These are phyloP conservation scores for Eptesicus fuscus DNA, from an alignment of 2,113 vertebrate genomes.

Conservation along the genomic window DNA sequence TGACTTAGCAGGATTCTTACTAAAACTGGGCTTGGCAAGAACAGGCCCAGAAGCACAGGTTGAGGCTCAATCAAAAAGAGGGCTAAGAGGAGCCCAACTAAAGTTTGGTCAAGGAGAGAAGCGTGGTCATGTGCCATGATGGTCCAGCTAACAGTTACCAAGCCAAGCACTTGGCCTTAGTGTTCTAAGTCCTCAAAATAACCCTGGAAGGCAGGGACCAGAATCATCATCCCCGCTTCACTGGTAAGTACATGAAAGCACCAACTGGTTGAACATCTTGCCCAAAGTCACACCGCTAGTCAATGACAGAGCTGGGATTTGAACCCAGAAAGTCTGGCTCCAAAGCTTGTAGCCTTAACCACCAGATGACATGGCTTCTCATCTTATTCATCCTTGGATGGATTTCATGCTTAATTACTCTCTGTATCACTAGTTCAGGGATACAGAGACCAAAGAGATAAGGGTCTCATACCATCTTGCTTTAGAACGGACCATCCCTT, in stretches of 20 bases:
- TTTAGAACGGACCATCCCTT: background rate
- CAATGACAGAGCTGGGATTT: background rate
- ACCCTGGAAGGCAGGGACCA: background rate
- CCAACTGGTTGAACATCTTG: background rate
- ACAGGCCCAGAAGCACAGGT: background rate
- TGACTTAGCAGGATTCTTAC: background rate
- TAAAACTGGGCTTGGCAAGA: background rate
- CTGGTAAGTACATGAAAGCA: background rate
- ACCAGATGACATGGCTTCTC: background rate
- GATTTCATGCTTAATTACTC: background rate
- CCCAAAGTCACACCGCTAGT: background rate
- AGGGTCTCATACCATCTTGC: background rate
- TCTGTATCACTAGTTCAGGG: background rate
- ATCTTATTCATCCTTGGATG: background rate
- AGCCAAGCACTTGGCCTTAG: background rate
- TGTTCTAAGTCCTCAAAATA: background rate
- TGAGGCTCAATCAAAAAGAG: background rate
- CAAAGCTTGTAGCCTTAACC: background rate
- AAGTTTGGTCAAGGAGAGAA: background rate
- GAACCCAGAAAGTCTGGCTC: conserved; percentile 3
- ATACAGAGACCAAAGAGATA: background rate
- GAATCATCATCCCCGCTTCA: background rate
- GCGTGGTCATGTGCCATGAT: background rate
- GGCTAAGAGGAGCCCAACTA: background rate
- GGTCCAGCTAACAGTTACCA: background rate